Conservation (phyloP, 2,113 vertebrate genomes). For the Leucosticte australis region DNA sequence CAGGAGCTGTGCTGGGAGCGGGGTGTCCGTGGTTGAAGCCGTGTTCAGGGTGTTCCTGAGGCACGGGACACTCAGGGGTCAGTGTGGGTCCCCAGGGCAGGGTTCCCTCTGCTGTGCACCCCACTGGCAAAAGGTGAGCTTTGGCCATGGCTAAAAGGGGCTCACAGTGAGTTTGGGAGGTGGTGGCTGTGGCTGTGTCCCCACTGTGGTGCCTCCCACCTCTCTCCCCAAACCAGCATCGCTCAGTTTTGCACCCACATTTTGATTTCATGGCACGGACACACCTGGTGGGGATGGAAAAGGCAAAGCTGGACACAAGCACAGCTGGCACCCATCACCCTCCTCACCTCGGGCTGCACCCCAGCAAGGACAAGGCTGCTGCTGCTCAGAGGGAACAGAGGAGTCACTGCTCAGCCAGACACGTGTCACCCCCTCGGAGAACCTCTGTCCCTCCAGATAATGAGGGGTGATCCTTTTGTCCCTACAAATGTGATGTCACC, state of each 20-base stretch:
- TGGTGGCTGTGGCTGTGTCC: not conserved
- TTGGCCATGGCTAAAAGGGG: accelerated
- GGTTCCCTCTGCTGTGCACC: not conserved
- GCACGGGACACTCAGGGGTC: not conserved
- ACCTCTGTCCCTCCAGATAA: not conserved
- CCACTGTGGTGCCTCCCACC: accelerated
- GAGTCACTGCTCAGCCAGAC: not conserved
- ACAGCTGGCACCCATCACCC: accelerated
- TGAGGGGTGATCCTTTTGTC: not conserved
- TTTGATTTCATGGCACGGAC: accelerated
- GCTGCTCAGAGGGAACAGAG: not conserved
- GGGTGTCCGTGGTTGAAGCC: accelerated
- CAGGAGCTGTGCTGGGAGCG: not conserved
- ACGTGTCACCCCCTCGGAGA: not conserved
- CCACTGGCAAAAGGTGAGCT: accelerated
- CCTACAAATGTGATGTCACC: accelerated
- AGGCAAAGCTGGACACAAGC: not conserved
- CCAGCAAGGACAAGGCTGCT: not conserved
- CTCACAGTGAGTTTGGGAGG: not conserved
- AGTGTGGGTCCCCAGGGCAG: accelerated
- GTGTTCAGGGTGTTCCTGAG: accelerated
- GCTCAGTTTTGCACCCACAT: accelerated
- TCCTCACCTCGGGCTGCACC: accelerated
- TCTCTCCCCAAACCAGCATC: accelerated
- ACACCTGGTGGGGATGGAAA: accelerated